Conservation (phyloP, 2,113 vertebrate genomes). For the Colinus virginianus region DNA sequence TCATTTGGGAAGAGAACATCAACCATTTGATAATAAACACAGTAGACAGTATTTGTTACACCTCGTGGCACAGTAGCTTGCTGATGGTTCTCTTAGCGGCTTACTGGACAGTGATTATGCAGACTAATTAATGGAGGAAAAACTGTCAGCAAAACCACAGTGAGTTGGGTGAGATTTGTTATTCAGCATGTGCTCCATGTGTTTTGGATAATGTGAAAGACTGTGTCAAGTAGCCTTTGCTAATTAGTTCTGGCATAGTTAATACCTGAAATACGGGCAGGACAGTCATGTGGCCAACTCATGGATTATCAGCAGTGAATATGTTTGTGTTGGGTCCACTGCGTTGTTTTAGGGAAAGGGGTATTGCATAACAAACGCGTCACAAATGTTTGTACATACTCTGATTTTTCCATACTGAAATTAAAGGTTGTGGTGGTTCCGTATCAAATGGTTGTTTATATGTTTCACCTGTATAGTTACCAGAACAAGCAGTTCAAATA, state of each 20-base stretch:
- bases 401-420: neutral
- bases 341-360: conserved; percentile 6
- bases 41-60: neutral
- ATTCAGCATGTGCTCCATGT: neutral
- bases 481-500: too few relatives aligned
- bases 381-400: neutral
- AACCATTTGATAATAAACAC: neutral
- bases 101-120: neutral
- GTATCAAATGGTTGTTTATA: neutral
- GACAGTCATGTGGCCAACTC: conserved; percentile 41
- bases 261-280: conserved; percentile 55
- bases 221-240: conserved; percentile 22
- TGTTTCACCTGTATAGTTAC: neutral
- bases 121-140: neutral
- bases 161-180: neutral
- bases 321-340: conserved; percentile 13
- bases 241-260: conserved; percentile 57
- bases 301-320: conserved; percentile 11
- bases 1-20: neutral
- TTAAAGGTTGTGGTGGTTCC: neutral
- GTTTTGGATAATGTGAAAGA: conserved; percentile 27
- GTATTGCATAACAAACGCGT: neutral
- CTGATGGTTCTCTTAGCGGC: neutral
- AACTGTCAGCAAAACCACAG: neutral
- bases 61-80: neutral